phyloP scores from a whole-genome alignment of 2,888 invertebrate genomes.

The Sicus ferrugineus region DNA sequence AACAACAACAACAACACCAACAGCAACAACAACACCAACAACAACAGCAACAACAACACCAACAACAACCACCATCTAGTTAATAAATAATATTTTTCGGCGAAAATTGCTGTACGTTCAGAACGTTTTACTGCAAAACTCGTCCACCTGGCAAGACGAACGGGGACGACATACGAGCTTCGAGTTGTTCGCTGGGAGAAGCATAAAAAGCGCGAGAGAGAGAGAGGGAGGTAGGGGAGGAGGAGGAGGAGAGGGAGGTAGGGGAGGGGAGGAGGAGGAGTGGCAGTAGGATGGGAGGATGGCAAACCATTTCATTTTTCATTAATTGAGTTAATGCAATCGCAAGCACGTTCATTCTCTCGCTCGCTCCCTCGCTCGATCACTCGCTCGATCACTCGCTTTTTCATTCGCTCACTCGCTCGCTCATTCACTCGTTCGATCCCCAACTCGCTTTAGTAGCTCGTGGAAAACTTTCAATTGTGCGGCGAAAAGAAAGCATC shows the following conservation, averaged over 20 bases:
- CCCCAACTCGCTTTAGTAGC: background rate
- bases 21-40: background rate
- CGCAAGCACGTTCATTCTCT: background rate
- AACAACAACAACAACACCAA: background rate
- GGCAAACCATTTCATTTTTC: constrained; percentile 9
- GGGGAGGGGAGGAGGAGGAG: background rate
- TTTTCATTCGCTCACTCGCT: background rate
- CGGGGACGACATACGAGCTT: no score
- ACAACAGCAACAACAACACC: background rate
- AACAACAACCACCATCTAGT: constrained; percentile 4
- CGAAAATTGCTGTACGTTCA: background rate
- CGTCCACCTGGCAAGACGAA: no score
- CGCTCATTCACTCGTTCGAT: background rate
- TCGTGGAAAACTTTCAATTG: constrained; percentile 24
- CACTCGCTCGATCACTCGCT: background rate
- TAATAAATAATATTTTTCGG: background rate
- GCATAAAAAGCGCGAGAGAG: no score
- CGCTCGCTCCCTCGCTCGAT: background rate
- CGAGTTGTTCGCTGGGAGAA: no score
- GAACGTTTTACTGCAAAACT: constrained; percentile 6
- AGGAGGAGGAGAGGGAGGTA: background rate
- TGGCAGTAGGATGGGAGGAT: background rate
- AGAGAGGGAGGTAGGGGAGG: background rate
- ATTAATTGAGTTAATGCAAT: constrained; percentile 13
- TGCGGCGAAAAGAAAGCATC: constrained; percentile 12